Percentiles rank a stretch among this genome's conserved stretches.
Evolutionary conservation across 2,888 invertebrate species (phyloP).

Genomic region (Galeopsomyia nigrocyanea): DNA sequence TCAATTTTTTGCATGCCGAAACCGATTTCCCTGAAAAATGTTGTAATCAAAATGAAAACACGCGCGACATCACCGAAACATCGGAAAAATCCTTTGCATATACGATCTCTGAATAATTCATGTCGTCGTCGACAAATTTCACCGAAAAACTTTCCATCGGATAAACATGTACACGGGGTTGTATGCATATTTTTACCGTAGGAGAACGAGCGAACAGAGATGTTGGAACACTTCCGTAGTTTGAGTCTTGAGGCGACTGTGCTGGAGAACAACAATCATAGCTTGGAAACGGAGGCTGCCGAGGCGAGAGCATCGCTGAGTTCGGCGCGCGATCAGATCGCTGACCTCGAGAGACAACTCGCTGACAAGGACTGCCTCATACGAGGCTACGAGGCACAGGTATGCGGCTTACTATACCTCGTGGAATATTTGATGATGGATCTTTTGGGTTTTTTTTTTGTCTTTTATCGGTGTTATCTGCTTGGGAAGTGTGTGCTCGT

Average conservation of each 20-base stretch:
- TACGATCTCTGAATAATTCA: background rate
- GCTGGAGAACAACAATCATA: slow-evolving; percentile 84
- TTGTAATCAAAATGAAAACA: no score
- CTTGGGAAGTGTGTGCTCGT: no score
- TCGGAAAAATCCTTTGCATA: slow-evolving; percentile 10
- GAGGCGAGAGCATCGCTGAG: slow-evolving; percentile 76
- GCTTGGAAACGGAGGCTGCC: slow-evolving; percentile 82
- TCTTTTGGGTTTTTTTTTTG: no score
- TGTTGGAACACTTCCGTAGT: slow-evolving; percentile 84
- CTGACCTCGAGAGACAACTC: slow-evolving; percentile 77
- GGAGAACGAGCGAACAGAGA: slow-evolving; percentile 84
- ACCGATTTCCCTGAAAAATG: background rate
- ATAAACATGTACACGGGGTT: background rate
- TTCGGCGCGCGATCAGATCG: slow-evolving; percentile 73
- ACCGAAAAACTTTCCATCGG: no score
- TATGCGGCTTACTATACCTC: slow-evolving; percentile 53
- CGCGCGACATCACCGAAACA: no score
- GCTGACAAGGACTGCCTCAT: slow-evolving; percentile 71
- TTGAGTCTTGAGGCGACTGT: slow-evolving; percentile 83
- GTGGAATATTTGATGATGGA: no score
- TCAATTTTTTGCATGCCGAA: slow-evolving; percentile 4
- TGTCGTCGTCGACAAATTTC: background rate
- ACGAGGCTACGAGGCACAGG: slow-evolving; percentile 73
- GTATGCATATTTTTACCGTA: slow-evolving; percentile 62
- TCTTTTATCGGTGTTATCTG: no score